These are phyloP conservation scores for Rhimphoctona megacephalus DNA, from an alignment of 2,888 invertebrate species.

Conservation along the genomic window DNA sequence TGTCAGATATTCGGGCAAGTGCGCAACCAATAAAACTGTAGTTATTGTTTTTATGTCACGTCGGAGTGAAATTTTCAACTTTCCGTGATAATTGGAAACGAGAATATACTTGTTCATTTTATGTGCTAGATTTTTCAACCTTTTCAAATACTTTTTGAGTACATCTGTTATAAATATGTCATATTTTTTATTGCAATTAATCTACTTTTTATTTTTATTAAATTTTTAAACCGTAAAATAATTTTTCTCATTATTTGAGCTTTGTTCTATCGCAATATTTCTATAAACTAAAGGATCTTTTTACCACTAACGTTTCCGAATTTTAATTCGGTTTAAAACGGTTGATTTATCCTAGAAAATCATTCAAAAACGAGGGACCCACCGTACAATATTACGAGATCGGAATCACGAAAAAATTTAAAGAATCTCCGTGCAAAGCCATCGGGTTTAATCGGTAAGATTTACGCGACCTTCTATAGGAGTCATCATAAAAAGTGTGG, in stretches of 20 bases:
- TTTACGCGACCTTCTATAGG: conserved; percentile 45
- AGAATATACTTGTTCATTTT: neutral
- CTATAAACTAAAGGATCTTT: too few species aligned
- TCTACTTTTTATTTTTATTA: too few species aligned
- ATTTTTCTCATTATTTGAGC: neutral
- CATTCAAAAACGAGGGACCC: conserved; percentile 9
- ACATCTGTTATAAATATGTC: neutral
- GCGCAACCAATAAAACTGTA: neutral
- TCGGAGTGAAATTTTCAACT: neutral
- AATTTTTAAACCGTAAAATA: neutral
- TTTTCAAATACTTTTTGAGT: neutral
- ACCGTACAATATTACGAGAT: conserved; percentile 29
- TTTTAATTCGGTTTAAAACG: neutral
- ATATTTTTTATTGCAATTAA: neutral
- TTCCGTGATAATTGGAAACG: neutral
- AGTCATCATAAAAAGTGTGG: conserved; percentile 42
- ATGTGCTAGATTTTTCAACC: neutral
- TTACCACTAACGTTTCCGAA: neutral
- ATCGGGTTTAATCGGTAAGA: conserved; percentile 42
- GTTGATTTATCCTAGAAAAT: conserved; percentile 37
- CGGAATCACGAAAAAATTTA: conserved; percentile 17
- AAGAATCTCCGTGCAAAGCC: conserved; percentile 20
- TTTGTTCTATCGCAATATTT: neutral
- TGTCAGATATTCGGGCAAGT: conserved; percentile 50
- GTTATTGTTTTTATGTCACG: neutral